Evolutionary conservation across 2,797 vertebrate species (phyloP).

Genomic region (Varecia variegata): DNA sequence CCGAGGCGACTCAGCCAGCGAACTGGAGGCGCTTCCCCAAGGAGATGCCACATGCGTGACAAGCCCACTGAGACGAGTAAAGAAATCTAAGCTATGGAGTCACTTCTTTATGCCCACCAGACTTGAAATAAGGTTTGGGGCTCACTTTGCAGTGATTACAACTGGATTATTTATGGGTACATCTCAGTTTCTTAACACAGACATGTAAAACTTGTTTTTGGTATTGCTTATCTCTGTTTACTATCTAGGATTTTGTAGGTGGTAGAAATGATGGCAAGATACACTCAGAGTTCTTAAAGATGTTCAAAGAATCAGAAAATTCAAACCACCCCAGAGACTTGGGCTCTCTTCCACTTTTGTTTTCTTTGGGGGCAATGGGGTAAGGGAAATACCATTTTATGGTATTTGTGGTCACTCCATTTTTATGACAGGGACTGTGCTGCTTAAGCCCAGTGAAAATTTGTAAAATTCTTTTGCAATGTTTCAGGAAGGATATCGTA

Average conservation of each 20-base stretch:
- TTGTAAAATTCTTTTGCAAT: neutral
- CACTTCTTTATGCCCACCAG: neutral
- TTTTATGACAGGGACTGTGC: neutral
- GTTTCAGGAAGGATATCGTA: neutral
- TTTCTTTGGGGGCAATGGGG: neutral
- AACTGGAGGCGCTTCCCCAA: neutral
- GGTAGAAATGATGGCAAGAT: slow-evolving; percentile 13
- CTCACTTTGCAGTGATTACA: neutral
- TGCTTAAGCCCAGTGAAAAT: neutral
- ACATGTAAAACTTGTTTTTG: neutral
- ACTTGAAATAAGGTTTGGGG: neutral
- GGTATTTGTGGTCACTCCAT: neutral
- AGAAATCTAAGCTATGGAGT: neutral
- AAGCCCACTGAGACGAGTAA: neutral
- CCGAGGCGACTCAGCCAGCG: neutral
- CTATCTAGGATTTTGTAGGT: neutral
- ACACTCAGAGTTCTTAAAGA: neutral
- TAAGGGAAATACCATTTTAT: neutral
- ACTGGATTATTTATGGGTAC: neutral
- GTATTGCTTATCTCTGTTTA: neutral
- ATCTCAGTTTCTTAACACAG: neutral
- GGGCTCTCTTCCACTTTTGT: neutral
- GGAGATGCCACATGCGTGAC: accelerated
- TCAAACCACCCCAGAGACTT: neutral
- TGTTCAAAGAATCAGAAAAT: slow-evolving; percentile 34